phyloP scores from a whole-genome alignment of 1,140 invertebrate species.

The Cydia strobilella region DNA sequence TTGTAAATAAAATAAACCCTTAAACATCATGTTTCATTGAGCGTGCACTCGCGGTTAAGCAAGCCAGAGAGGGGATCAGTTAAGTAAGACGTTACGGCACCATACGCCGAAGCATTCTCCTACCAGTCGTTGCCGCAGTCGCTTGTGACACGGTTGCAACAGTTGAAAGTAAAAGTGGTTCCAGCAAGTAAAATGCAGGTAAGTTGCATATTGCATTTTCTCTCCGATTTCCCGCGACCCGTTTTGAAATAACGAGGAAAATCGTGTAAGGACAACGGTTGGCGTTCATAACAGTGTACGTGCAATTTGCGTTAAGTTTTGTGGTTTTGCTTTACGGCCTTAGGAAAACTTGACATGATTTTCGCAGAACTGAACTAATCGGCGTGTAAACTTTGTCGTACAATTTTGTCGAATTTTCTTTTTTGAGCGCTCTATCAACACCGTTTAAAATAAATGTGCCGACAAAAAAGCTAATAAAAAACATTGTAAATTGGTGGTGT shows the following conservation, averaged over 20 bases:
- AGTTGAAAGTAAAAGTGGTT: conserved; percentile 62
- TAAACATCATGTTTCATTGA: conserved; percentile 11
- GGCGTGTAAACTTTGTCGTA: not conserved
- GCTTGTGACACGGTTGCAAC: conserved; percentile 35
- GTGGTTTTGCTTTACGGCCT: not conserved
- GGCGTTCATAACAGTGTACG: not conserved
- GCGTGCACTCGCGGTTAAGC: conserved; percentile 37
- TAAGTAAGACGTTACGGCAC: conserved; percentile 76
- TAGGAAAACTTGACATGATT: not conserved
- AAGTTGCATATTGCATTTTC: conserved; percentile 44
- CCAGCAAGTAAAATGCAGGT: conserved; percentile 53
- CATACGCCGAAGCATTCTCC: conserved; percentile 56
- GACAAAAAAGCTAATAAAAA: too few species aligned
- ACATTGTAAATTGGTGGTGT: too few species aligned
- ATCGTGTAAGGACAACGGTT: not conserved
- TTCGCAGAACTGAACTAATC: not conserved
- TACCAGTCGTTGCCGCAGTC: conserved; percentile 51
- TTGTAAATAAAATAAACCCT: conserved; percentile 22
- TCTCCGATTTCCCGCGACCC: conserved; percentile 21
- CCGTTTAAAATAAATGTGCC: too few species aligned
- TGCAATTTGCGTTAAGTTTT: not conserved
- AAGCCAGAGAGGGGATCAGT: conserved; percentile 56
- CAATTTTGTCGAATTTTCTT: too few species aligned
- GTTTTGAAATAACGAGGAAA: conserved; percentile 1
- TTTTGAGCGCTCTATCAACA: too few species aligned